These are phyloP conservation scores for Plebejus argus DNA, from an alignment of 2,888 invertebrate species.

Conservation along the genomic window DNA sequence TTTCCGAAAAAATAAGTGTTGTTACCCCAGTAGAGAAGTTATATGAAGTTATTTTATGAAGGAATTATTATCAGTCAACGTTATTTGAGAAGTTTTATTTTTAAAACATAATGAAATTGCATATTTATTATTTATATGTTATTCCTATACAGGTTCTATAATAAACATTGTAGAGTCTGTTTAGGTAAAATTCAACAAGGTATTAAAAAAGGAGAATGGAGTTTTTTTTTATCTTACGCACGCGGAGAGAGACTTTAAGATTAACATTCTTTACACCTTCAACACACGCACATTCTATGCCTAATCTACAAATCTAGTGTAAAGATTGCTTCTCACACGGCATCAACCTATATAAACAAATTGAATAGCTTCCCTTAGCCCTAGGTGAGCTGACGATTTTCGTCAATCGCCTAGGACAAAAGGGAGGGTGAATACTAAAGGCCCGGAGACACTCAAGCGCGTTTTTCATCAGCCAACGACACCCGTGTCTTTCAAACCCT, in stretches of 20 bases:
- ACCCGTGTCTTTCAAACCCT: slow-evolving; percentile 68
- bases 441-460: slow-evolving; percentile 66
- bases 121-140: too few species aligned
- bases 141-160: too few species aligned
- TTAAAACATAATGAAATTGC: too few species aligned
- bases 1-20: too few species aligned
- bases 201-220: background rate
- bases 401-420: slow-evolving; percentile 76
- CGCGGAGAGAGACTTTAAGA: background rate
- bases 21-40: too few species aligned
- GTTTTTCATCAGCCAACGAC: slow-evolving; percentile 74
- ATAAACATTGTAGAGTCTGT: too few species aligned
- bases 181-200: background rate
- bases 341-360: slow-evolving; percentile 49
- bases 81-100: too few species aligned
- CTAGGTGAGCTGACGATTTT: slow-evolving; percentile 63
- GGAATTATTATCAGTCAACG: too few species aligned
- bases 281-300: slow-evolving; percentile 32
- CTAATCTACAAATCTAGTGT: slow-evolving; percentile 23
- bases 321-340: slow-evolving; percentile 5
- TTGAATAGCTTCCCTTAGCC: slow-evolving; percentile 49
- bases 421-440: slow-evolving; percentile 75
- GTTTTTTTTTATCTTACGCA: background rate
- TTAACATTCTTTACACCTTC: background rate
- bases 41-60: too few species aligned